Evolutionary conservation across 2,113 vertebrate species (phyloP).

Genomic region (Elephantulus edwardii): DNA sequence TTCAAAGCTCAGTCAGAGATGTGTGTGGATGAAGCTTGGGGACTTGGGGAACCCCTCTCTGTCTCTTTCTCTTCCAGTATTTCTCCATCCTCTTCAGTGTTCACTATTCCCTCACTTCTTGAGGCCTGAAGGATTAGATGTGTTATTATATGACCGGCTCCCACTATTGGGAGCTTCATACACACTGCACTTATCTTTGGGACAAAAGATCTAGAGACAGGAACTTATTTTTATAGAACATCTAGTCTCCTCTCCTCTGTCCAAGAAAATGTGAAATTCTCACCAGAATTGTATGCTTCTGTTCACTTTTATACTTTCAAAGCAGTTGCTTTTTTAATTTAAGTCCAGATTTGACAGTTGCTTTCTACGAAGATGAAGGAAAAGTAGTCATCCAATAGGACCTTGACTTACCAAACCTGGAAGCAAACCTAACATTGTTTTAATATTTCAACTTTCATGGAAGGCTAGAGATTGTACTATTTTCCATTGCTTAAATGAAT

Average conservation of each 20-base stretch:
- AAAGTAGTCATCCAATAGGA: background rate
- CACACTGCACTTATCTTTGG: background rate
- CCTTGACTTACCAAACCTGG: background rate
- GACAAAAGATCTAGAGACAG: background rate
- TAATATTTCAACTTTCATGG: background rate
- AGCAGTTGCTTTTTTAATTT: background rate
- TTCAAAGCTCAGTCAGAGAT: background rate
- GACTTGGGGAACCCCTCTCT: background rate
- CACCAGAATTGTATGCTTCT: background rate
- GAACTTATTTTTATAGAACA: background rate
- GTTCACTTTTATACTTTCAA: background rate
- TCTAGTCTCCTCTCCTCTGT: background rate
- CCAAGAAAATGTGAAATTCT: background rate
- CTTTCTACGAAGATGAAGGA: background rate
- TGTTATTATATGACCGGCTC: background rate
- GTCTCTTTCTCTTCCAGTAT: background rate
- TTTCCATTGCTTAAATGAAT: background rate
- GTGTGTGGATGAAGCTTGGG: background rate
- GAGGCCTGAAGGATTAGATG: background rate
- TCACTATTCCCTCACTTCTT: background rate
- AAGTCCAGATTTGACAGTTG: background rate
- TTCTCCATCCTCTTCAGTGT: background rate
- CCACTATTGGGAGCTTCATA: background rate
- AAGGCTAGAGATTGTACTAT: background rate
- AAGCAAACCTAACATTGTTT: background rate